Conservation (phyloP, 2,888 invertebrate genomes). For the Luffia ferchaultella region DNA sequence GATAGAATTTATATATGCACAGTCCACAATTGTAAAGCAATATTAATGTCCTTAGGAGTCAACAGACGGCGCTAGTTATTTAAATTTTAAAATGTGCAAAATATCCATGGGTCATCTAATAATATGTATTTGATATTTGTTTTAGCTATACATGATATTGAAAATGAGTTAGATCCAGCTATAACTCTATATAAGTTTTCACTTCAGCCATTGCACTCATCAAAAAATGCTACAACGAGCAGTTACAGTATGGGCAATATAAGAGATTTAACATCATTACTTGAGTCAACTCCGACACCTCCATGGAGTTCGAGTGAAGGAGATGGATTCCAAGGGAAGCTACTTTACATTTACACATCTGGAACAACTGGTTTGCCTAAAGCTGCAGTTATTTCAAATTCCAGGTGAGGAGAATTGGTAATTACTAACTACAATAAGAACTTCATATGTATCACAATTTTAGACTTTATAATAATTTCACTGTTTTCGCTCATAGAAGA, state of each 20-base stretch:
- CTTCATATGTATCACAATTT: no score
- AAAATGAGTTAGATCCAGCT: conserved; percentile 70
- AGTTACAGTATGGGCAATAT: conserved; percentile 37
- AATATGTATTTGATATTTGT: no score
- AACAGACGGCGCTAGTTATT: no score
- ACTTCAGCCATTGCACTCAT: conserved; percentile 32
- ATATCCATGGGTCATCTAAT: no score
- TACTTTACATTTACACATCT: conserved; percentile 97
- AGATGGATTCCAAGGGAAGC: conserved; percentile 76
- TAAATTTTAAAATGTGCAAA: no score
- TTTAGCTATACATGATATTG: conserved; percentile 75
- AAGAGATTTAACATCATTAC: conserved; percentile 65
- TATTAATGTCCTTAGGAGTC: no score
- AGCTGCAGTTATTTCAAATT: conserved; percentile 95
- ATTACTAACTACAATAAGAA: no score
- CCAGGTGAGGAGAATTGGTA: no score
- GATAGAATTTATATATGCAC: no score
- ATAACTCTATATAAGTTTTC: conserved; percentile 72
- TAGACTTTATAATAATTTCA: no score
- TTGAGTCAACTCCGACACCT: conserved; percentile 64
- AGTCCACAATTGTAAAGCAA: no score
- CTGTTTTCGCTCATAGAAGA: no score
- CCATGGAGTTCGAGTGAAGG: conserved; percentile 67
- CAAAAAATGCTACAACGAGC: conserved; percentile 20
- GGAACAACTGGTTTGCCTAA: conserved; percentile 98